A percentile compares a stretch with the other conserved stretches of the same genome.
phyloP scores from a whole-genome alignment of 1,140 invertebrate genomes.

The Atta cephalotes region DNA sequence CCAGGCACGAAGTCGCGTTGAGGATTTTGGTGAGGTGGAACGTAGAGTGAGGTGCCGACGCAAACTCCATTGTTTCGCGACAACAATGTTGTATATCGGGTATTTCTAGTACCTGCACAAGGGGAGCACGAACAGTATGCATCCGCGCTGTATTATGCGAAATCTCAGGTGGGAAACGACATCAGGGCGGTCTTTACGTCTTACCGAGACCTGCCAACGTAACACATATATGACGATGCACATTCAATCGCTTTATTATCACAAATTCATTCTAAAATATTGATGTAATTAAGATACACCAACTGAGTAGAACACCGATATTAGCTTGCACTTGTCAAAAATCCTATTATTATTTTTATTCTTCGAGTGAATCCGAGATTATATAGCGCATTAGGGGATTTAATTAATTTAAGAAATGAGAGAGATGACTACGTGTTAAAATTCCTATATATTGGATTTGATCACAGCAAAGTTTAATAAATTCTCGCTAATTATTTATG shows the following conservation, averaged over 20 bases:
- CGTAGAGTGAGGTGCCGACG: not conserved
- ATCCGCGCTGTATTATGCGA: constrained; percentile 46
- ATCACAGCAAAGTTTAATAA: not conserved
- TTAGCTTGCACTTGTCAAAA: constrained; percentile 57
- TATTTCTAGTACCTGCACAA: constrained; percentile 58
- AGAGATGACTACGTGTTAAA: not conserved
- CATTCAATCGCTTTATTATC: constrained; percentile 67
- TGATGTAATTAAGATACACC: not conserved
- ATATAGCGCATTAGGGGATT: constrained; percentile 31
- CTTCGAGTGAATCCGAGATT: constrained; percentile 20
- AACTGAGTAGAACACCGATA: constrained; percentile 12
- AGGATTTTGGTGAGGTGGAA: constrained; percentile 14
- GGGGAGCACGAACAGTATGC: constrained; percentile 18
- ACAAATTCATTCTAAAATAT: constrained; percentile 51
- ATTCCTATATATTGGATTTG: not conserved
- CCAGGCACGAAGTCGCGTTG: constrained; percentile 29
- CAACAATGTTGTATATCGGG: constrained; percentile 75
- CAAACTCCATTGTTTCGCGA: constrained; percentile 73
- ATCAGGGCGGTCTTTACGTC: constrained; percentile 27
- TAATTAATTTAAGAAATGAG: constrained; percentile 63
- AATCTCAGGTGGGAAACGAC: constrained; percentile 55
- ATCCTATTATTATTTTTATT: constrained; percentile 60
- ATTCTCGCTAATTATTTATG: not conserved
- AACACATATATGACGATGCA: constrained; percentile 6
- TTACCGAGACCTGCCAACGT: constrained; percentile 10